Evolutionary conservation across 1,140 invertebrate genomes (phyloP).

Genomic region (Trichonephila clavipes): DNA sequence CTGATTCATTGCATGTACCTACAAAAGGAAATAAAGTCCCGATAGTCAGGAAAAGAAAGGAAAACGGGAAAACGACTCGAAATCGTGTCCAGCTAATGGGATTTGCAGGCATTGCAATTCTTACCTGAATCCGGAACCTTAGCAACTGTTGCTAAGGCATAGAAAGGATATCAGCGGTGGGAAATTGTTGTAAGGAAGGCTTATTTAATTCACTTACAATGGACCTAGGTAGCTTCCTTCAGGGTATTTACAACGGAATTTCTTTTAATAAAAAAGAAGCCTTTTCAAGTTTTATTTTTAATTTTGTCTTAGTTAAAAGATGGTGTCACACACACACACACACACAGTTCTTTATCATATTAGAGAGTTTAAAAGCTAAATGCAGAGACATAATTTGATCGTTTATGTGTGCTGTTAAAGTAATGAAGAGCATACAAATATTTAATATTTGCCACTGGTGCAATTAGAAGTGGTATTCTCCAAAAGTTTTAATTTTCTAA

Average conservation of each 20-base stretch:
- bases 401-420: no score
- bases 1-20: slow-evolving; percentile 2
- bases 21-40: slow-evolving; percentile 30
- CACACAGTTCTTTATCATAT: no score
- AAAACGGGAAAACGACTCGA: background rate
- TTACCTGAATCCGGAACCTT: slow-evolving; percentile 23
- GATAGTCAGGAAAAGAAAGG: background rate
- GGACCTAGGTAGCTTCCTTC: background rate
- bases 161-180: background rate
- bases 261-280: background rate
- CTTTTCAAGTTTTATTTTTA: no score
- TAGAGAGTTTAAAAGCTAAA: no score
- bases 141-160: slow-evolving; percentile 29
- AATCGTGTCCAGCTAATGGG: slow-evolving; percentile 17
- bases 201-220: background rate
- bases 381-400: no score
- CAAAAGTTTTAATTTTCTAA: no score
- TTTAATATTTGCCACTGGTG: no score
- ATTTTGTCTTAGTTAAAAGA: no score
- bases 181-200: background rate
- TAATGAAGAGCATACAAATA: no score
- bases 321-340: no score
- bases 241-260: background rate
- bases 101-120: slow-evolving; percentile 20
- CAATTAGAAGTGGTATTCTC: no score